These are phyloP conservation scores for Cyprinella venusta DNA, from an alignment of 2,797 vertebrate genomes.

Conservation along the genomic window DNA sequence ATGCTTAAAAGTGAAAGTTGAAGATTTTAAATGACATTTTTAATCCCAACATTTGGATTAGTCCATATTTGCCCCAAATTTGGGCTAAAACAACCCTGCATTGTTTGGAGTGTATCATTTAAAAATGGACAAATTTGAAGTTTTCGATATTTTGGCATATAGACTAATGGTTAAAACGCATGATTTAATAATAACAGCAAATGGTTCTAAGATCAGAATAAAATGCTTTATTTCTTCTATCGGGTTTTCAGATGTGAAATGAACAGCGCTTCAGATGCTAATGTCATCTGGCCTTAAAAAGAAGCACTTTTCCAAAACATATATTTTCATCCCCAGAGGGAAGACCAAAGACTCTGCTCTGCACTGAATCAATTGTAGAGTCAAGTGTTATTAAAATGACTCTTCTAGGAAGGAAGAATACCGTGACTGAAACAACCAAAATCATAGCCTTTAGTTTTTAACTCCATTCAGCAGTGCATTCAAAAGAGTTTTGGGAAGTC, in stretches of 20 bases:
- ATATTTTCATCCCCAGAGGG: background rate
- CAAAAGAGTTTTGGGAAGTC: background rate
- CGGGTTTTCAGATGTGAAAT: background rate
- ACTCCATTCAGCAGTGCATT: background rate
- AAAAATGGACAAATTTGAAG: too few species aligned
- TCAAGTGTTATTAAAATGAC: background rate
- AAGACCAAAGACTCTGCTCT: background rate
- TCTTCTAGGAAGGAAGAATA: background rate
- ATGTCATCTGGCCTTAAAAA: background rate
- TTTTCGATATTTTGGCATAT: too few species aligned
- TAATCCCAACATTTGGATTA: too few species aligned
- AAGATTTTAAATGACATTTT: too few species aligned
- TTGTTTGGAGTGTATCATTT: too few species aligned
- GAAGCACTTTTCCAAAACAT: background rate
- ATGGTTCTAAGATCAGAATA: background rate
- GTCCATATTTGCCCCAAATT: too few species aligned
- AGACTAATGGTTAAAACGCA: background rate
- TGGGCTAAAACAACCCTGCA: too few species aligned
- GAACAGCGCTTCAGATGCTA: background rate
- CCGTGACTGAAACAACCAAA: background rate
- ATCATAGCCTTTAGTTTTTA: background rate
- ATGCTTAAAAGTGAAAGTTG: too few species aligned
- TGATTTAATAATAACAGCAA: background rate
- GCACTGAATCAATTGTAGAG: background rate
- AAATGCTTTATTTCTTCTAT: background rate